Percentiles rank a stretch among this genome's conserved stretches.
Evolutionary conservation across 2,888 invertebrate genomes (phyloP).

Genomic region (Pristionchus arcanus): DNA sequence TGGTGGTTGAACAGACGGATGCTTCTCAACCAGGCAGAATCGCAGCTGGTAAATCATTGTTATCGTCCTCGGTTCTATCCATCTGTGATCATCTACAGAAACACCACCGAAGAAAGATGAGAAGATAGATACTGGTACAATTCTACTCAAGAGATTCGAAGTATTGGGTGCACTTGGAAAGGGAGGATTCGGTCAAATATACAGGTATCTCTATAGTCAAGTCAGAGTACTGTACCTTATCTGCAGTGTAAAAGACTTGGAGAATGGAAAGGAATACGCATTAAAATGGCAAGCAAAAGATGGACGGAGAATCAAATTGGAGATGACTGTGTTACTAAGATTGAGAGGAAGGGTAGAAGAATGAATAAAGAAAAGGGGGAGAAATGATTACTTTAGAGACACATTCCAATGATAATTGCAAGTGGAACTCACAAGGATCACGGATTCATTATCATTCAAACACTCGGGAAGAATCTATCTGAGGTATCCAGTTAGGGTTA

Average conservation of each 20-base stretch:
- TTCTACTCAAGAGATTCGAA: conserved; percentile 24
- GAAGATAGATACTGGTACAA: conserved; percentile 37
- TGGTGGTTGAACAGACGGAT: conserved; percentile 38
- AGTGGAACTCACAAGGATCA: conserved; percentile 35
- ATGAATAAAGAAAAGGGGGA: not conserved
- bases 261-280: conserved; percentile 41
- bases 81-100: not conserved
- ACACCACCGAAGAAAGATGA: not conserved
- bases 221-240: not conserved
- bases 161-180: not conserved
- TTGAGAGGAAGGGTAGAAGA: conserved; percentile 31
- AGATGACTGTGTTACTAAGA: conserved; percentile 28
- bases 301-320: conserved; percentile 38
- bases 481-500: not conserved
- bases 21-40: not conserved
- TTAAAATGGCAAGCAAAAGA: conserved; percentile 48
- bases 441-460: conserved; percentile 49
- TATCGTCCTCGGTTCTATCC: not conserved
- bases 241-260: conserved; percentile 25
- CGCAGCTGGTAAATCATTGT: not conserved
- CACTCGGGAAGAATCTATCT: conserved; percentile 50
- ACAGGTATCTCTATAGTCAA: not conserved
- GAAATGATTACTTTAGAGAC: not conserved
- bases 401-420: conserved; percentile 29
- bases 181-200: conserved; percentile 52